Base-by-base conservation (phyloP, 64 coral and sea anemone genomes). In the Actinia tenebrosa region DNA sequence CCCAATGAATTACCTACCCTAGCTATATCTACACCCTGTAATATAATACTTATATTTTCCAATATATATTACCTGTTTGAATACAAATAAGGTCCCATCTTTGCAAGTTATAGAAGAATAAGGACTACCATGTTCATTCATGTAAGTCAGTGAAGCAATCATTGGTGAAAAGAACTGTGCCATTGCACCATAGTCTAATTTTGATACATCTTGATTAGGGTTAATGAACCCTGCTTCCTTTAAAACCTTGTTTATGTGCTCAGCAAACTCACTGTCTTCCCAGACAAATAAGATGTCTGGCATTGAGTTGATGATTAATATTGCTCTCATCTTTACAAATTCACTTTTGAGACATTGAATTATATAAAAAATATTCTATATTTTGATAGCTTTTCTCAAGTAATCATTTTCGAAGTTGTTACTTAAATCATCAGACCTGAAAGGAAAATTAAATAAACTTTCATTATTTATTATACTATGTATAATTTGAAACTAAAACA, bases 261-360 rank as follows among this genome's bases (percentile, higher is more conserved):
- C 80, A 68, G 86, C 89, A 84, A 99, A 99, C 84, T 86, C 86
- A 63, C 93, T 80, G 54, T 99, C 97, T 75, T 91, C 93, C 93
- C 94, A 95, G 54, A 99, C 59, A 61, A 95, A 99, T 26, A 99
- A 63, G 56, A 99, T 99, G 59, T 99, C 93, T 79, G 97, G 92
- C 64, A 99, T 64, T 23, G 97, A 95, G 54, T 82, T 99, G 16
- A 94, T 92, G 19, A 99, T 89, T 20, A 99, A 53, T 52, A 91
- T 43, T 44, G 87, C 78, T 66, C 95, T 99, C 97, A 99, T 99
- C 80, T 75, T 75, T 10, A 23, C 7, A 23, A 9, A 23, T n/a
- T 3, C 5, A 8, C 16, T 79, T 44, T 55, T 56, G 3, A 56
- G 14, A 47, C 3, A 59, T 42, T n/a, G 43, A 42, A 30, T 15